Conservation (phyloP, 2,797 vertebrate species). For the Protosalanx chinensis region DNA sequence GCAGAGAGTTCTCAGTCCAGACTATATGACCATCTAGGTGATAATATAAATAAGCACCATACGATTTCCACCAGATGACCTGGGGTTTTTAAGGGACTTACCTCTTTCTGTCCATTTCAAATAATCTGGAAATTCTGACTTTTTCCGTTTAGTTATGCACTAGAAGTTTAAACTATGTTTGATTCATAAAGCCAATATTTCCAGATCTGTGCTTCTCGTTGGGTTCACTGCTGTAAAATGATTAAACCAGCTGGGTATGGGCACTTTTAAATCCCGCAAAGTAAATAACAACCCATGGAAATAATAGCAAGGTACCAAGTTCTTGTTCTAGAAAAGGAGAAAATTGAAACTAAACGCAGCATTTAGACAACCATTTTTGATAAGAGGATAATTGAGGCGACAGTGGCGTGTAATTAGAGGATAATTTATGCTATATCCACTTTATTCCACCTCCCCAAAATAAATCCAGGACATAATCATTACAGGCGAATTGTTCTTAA, state of each 20-base stretch:
- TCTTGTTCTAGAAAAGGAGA: conserved; percentile 97
- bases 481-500: conserved; percentile 99
- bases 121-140: not conserved
- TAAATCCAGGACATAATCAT: conserved; percentile 99
- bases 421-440: conserved; percentile 99
- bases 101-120: conserved; percentile 24
- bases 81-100: conserved; percentile 13
- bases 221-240: conserved; percentile 88
- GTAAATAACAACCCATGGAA: conserved; percentile 99
- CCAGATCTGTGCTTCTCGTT: conserved; percentile 69
- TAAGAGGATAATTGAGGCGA: conserved; percentile 99
- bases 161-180: not conserved
- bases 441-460: conserved; percentile 99
- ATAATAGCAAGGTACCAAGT: conserved; percentile 99
- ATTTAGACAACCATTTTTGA: conserved; percentile 99
- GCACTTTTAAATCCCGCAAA: conserved; percentile 96
- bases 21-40: not conserved
- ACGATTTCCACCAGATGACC: not conserved
- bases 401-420: conserved; percentile 99
- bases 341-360: conserved; percentile 99
- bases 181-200: conserved; percentile 31
- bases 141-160: not conserved
- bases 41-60: not conserved
- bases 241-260: conserved; percentile 86
- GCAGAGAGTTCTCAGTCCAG: conserved; percentile 4